Conservation (phyloP, 1,140 invertebrate species). For the Orussus abietinus region DNA sequence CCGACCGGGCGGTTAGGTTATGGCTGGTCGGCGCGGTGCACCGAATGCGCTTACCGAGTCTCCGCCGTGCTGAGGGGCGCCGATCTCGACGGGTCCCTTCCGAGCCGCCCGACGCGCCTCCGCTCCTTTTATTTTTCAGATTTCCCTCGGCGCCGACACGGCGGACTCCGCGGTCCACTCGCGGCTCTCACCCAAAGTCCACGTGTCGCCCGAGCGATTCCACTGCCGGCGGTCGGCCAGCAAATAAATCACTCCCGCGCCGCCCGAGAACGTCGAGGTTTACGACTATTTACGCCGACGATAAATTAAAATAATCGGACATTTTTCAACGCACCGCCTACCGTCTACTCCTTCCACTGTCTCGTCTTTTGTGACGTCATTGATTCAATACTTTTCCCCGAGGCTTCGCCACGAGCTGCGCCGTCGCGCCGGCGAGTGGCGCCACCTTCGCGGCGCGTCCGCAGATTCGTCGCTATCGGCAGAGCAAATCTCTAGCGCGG, state of each 20-base stretch:
- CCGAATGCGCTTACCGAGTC: background rate
- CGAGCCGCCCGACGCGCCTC: slow-evolving; percentile 1
- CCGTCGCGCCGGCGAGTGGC: slow-evolving; percentile 10
- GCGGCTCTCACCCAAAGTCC: too few relatives aligned
- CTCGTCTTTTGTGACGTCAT: slow-evolving; percentile 53
- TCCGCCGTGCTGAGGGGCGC: slow-evolving; percentile 2
- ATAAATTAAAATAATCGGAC: slow-evolving; percentile 43
- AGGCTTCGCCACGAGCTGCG: slow-evolving; percentile 14
- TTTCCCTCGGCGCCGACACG: slow-evolving; percentile 12
- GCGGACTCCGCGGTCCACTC: too few relatives aligned
- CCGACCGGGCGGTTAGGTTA: slow-evolving; percentile 18
- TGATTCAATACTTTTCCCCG: slow-evolving; percentile 52
- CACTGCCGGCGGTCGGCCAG: too few relatives aligned
- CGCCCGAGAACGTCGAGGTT: background rate
- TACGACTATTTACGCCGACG: slow-evolving; percentile 26
- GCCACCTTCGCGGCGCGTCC: slow-evolving; percentile 4
- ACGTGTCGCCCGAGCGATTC: too few relatives aligned
- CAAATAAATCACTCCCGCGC: background rate
- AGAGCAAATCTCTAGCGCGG: slow-evolving; percentile 3
- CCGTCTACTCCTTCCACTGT: slow-evolving; percentile 36
- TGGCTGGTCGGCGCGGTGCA: slow-evolving; percentile 13
- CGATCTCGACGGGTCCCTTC: background rate
- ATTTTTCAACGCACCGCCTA: slow-evolving; percentile 43
- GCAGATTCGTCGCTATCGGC: background rate
- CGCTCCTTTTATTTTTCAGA: slow-evolving; percentile 10